Base-by-base conservation (phyloP, 1,140 invertebrate species). In the Neocloeon triangulifer region DNA sequence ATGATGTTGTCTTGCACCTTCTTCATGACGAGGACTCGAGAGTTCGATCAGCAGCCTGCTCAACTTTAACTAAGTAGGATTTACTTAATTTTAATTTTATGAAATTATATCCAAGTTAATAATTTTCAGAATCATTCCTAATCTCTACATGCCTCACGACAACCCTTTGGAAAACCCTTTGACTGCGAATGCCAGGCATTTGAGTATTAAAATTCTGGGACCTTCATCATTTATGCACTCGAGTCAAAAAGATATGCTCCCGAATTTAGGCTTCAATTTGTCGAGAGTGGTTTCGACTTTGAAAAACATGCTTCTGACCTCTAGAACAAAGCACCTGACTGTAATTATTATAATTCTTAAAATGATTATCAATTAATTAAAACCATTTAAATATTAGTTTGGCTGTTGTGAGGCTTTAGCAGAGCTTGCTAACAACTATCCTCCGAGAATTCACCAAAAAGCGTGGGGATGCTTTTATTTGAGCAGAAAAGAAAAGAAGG, bases 21-120 rank as follows among this genome's bases (percentile, higher is more conserved):
- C 44, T 84, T 3, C 62, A 59, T 9, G 78, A 85, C 55, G 68
- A 72, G 40, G 80, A 88, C 50, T 62, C 63, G 31, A 61, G 79
- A 50, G 78, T 88, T 5, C 54, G 82, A 32, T 62, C 64, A 41
- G 69, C 77, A 10, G 66, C 77, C 3, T 60, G 70, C 6, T 50
- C 57, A 25, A 59, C 73, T 12, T 60, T 85, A 40, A 52, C 69
- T 12, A 72, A 58, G 77, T 85, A 59, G 58, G 52, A n/a, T n/a
- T 35, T 35, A 19, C 22, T 9, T 5, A 7, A 12, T n/a, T 5
- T 22, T 32, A 12, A 13, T 37, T 36, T 37, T 20, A 17, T 13
- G n/a, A 35, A 19, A 29, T 9, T 15, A 9, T 5, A 15, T 30
- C 7, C 6, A 22, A 3, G 32, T 9, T n/a, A 12, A n/a, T 17